Conservation (phyloP, 2,797 vertebrate genomes). For the Heterohyrax brucei region DNA sequence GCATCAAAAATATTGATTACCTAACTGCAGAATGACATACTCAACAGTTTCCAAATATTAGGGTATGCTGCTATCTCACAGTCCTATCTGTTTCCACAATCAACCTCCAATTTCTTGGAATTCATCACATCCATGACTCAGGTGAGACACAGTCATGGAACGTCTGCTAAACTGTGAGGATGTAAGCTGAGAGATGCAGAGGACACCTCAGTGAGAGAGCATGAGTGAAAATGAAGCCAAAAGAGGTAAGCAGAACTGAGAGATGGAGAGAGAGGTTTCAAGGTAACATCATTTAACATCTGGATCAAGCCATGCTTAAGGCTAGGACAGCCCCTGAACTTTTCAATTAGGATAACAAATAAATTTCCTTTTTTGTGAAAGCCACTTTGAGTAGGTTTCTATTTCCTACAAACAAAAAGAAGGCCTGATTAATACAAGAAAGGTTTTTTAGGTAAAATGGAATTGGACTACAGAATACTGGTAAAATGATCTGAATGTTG, state of each 20-base stretch:
- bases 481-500: background rate
- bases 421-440: background rate
- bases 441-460: background rate
- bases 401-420: slow-evolving; percentile 39
- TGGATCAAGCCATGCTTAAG: background rate
- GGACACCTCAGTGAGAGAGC: background rate
- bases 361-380: background rate
- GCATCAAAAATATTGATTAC: slow-evolving; percentile 50
- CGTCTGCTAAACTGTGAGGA: background rate
- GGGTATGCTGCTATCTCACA: too few relatives aligned
- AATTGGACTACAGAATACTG: background rate
- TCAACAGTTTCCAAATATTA: slow-evolving; percentile 11
- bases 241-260: background rate
- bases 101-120: too few relatives aligned
- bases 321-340: background rate
- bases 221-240: background rate
- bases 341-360: background rate
- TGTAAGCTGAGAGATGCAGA: background rate
- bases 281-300: background rate
- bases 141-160: background rate
- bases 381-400: background rate
- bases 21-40: slow-evolving; percentile 39
- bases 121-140: background rate
- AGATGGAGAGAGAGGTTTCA: background rate
- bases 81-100: too few relatives aligned